Base-by-base conservation (phyloP, 2,888 invertebrate species). In the Leptinotarsa rubiginosa region DNA sequence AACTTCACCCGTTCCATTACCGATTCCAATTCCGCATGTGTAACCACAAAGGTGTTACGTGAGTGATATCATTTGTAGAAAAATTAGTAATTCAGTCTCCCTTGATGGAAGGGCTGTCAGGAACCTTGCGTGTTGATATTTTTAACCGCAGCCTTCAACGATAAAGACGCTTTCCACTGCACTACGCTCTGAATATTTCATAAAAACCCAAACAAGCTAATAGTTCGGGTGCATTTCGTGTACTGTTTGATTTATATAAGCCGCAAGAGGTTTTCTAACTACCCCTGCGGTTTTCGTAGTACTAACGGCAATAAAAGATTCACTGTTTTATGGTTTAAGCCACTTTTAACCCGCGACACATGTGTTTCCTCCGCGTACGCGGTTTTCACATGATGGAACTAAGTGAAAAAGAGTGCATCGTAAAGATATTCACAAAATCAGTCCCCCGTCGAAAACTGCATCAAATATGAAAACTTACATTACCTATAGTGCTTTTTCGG, bases 191-290 rank as follows among this genome's bases (percentile, higher is more conserved):
- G 82, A 84, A 84, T 83, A 83, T 85, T 83, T 83, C 80, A 83
- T 81, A 81, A 80, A 84, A 84, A 85, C 85, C 85, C 82, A 86
- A 85, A 85, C 85, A 85, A 83, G 81, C 82, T 84, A 84, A 82
- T 83, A 82, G 81, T 78, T 69, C 78, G 81, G 80, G 77, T 83
- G 80, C 77, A 77, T 80, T 81, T 79, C 78, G 79, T 80, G 79
- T 79, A 79, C 81, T 83, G 82, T 85, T 84, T 85, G 85, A 85
- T 86, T 86, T 85, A 86, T 83, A 81, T 78, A 75, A 79, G 84
- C 85, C 85, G 82, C 85, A 85, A 85, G 84, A 83, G 85, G 83
- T 83, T 84, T 81, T 77, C 78, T 83, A 84, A 84, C 85, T 81
- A 84, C 84, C 85, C 84, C 83, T 84, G 84, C 81, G 85, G 65